These are phyloP conservation scores for Malurus elegans DNA, from an alignment of 2,113 vertebrate species.

Conservation along the genomic window DNA sequence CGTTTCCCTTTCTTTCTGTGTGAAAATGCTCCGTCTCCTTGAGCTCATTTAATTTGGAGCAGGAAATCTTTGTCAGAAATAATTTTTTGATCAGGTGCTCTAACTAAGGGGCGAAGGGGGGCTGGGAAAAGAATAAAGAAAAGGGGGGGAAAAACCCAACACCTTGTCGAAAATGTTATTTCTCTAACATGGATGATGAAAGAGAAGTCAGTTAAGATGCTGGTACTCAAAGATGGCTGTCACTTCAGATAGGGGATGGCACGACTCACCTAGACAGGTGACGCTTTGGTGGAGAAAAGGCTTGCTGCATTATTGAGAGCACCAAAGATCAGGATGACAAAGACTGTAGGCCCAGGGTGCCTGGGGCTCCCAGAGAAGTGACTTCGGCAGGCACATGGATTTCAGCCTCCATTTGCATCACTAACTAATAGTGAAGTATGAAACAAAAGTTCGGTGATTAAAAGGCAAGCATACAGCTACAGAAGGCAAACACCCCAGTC, in stretches of 20 bases:
- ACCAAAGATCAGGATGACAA: constrained; percentile 69
- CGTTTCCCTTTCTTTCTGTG: constrained; percentile 42
- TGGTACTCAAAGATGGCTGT: constrained; percentile 89
- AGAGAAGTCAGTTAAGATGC: constrained; percentile 82
- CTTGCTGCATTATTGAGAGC: constrained; percentile 76
- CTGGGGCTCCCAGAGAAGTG: constrained; percentile 72
- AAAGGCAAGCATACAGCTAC: not conserved
- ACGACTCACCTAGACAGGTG: constrained; percentile 91
- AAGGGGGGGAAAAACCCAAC: constrained; percentile 51
- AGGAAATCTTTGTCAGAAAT: constrained; percentile 66
- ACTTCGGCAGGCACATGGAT: constrained; percentile 67
- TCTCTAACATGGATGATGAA: constrained; percentile 77
- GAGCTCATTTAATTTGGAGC: constrained; percentile 72
- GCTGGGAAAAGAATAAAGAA: constrained; percentile 45
- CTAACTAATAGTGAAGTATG: constrained; percentile 34
- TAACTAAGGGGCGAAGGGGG: constrained; percentile 46
- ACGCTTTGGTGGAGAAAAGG: constrained; percentile 84
- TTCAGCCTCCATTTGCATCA: constrained; percentile 68
- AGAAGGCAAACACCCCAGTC: not conserved
- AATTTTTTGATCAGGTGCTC: constrained; percentile 76
- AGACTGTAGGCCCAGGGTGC: constrained; percentile 69
- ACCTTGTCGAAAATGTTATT: constrained; percentile 74
- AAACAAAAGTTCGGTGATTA: constrained; percentile 9
- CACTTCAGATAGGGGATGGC: constrained; percentile 87
- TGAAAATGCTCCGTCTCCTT: constrained; percentile 53